Percentiles rank a stretch among this genome's conserved stretches.
Evolutionary conservation across 2,888 invertebrate genomes (phyloP).

Genomic region (Plutella xylostella): DNA sequence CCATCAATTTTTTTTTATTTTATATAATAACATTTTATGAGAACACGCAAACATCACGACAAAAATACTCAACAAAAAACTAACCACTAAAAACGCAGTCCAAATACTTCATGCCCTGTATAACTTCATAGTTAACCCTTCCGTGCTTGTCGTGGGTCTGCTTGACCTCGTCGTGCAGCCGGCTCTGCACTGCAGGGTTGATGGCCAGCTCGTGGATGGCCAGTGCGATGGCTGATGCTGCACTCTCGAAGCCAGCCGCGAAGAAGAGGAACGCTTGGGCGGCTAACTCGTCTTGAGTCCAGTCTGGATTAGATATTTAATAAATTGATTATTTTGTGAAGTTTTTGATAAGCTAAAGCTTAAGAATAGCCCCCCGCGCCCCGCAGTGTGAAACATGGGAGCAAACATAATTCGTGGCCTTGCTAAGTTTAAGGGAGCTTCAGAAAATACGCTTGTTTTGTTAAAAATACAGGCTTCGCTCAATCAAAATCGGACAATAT

Average conservation of each 20-base stretch:
- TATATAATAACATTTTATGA: background rate
- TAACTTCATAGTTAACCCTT: slow-evolving; percentile 52
- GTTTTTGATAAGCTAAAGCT: background rate
- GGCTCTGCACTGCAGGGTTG: slow-evolving; percentile 32
- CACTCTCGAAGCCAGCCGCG: slow-evolving; percentile 37
- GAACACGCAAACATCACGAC: background rate
- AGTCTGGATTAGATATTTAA: slow-evolving; percentile 15
- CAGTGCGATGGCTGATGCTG: slow-evolving; percentile 33
- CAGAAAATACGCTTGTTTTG: background rate
- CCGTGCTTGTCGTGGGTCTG: slow-evolving; percentile 30
- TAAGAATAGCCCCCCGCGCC: too few species aligned
- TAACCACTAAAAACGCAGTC: slow-evolving; percentile 60
- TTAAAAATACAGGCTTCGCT: background rate
- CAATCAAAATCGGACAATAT: background rate
- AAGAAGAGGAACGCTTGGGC: slow-evolving; percentile 40
- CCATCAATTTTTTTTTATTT: background rate
- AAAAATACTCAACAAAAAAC: background rate
- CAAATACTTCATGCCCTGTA: slow-evolving; percentile 37
- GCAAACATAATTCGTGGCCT: background rate
- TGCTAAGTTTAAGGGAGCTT: background rate
- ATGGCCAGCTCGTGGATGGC: slow-evolving; percentile 34
- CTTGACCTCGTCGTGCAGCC: slow-evolving; percentile 26
- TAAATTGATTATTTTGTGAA: background rate
- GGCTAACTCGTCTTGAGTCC: slow-evolving; percentile 30
- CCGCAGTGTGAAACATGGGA: background rate